phyloP scores from a whole-genome alignment of 2,113 vertebrate species.

The Indri indri region DNA sequence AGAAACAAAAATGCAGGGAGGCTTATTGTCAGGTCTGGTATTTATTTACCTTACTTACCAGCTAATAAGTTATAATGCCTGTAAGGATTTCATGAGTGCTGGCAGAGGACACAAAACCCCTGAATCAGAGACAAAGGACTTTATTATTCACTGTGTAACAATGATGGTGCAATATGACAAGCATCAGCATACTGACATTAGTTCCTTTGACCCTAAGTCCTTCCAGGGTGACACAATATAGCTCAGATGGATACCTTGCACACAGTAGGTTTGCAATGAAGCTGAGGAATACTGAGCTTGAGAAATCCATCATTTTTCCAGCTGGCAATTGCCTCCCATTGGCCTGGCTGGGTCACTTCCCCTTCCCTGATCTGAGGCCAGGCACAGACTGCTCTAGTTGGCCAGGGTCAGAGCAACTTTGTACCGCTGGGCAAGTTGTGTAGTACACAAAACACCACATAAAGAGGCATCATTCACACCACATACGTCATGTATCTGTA shows the following conservation, averaged over 20 bases:
- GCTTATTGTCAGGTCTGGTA: not conserved
- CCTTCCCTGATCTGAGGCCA: not conserved
- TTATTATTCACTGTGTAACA: not conserved
- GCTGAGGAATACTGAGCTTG: not conserved
- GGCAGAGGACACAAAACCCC: not conserved
- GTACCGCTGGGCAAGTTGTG: not conserved
- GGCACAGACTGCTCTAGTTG: not conserved
- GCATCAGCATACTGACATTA: too few relatives aligned
- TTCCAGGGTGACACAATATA: not conserved
- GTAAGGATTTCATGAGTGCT: not conserved
- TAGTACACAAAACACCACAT: not conserved
- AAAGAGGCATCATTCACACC: not conserved
- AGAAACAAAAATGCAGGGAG: not conserved
- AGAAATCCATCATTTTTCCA: not conserved
- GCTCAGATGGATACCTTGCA: not conserved
- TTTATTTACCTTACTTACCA: not conserved
- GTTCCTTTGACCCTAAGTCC: not conserved
- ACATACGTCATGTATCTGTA: not conserved
- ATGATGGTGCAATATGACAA: not conserved
- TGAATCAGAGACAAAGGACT: not conserved
- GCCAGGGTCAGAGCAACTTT: not conserved
- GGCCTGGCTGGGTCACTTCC: not conserved
- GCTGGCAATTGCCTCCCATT: not conserved
- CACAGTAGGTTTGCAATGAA: not conserved
- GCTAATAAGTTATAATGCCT: not conserved